phyloP scores from a whole-genome alignment of 1,140 invertebrate species.

The Schlechtendalia chinensis region DNA sequence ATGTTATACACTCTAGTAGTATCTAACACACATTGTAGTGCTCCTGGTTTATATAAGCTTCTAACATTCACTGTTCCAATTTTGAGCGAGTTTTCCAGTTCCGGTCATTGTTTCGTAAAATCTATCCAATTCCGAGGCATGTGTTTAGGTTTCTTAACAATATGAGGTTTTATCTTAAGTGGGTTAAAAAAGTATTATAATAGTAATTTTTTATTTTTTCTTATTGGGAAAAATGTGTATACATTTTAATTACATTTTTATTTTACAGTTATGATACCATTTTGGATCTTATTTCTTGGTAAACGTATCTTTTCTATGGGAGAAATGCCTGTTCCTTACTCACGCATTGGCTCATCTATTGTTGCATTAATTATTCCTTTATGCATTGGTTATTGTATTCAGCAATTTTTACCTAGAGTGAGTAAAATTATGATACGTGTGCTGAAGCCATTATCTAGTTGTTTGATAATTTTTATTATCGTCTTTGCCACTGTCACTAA shows the following conservation, averaged over 20 bases:
- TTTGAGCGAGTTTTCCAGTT: not conserved
- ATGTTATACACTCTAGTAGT: not conserved
- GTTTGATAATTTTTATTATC: conserved; percentile 84
- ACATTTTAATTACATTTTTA: conserved; percentile 51
- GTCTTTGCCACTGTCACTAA: conserved; percentile 91
- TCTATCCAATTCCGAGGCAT: not conserved
- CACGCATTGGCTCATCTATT: conserved; percentile 73
- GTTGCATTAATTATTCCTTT: conserved; percentile 79
- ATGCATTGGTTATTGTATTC: conserved; percentile 74
- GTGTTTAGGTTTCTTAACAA: conserved; percentile 8
- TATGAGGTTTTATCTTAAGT: not conserved
- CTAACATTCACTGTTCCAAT: not conserved
- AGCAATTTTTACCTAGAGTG: conserved; percentile 66
- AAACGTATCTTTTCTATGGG: conserved; percentile 71
- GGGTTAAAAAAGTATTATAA: too few species aligned
- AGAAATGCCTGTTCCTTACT: conserved; percentile 76
- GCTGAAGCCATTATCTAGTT: conserved; percentile 80
- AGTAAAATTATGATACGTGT: conserved; percentile 72
- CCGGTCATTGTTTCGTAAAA: not conserved
- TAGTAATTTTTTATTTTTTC: too few species aligned
- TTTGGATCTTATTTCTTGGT: conserved; percentile 94
- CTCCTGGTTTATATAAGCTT: not conserved
- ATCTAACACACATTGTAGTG: not conserved
- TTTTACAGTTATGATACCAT: conserved; percentile 82
- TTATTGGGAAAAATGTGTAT: not conserved